Percentiles rank a stretch among this genome's conserved stretches.
Conservation (phyloP, 2,797 vertebrate genomes). For the Falco naumanni region DNA sequence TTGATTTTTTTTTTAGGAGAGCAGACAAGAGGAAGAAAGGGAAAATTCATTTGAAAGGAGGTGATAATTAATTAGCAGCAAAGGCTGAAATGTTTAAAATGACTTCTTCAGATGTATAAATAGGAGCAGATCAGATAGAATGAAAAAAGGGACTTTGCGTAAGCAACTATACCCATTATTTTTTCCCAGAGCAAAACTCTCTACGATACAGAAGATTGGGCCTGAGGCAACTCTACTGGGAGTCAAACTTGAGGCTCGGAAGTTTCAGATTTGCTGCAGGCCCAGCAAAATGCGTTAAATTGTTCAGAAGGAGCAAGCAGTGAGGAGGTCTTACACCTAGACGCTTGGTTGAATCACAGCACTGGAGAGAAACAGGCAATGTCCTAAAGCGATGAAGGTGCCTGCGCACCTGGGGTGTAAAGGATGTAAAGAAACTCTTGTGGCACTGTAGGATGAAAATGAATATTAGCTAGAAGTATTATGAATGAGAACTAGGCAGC, state of each 20-base stretch:
- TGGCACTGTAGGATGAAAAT: neutral
- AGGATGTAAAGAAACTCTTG: neutral
- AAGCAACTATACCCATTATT: neutral
- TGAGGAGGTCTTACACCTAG: slow-evolving; percentile 31
- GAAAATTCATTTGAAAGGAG: neutral
- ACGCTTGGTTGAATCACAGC: neutral
- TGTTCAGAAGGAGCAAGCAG: slow-evolving; percentile 44
- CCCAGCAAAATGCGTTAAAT: slow-evolving; percentile 10
- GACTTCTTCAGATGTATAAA: neutral
- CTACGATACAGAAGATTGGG: neutral
- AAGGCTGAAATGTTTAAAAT: neutral
- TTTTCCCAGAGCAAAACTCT: neutral
- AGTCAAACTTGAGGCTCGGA: slow-evolving; percentile 32
- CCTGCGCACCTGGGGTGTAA: neutral
- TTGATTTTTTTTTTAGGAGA: neutral
- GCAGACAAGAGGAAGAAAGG: neutral
- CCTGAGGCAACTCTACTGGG: neutral
- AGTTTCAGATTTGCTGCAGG: slow-evolving; percentile 19
- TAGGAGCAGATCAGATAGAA: neutral
- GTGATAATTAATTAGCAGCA: neutral
- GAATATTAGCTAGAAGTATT: neutral
- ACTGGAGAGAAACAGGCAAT: slow-evolving; percentile 2
- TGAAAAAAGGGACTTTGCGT: neutral
- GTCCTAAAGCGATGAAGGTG: neutral
- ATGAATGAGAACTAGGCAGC: neutral